phyloP scores from a whole-genome alignment of 2,888 invertebrate genomes.

The Acrobasis consociella region DNA sequence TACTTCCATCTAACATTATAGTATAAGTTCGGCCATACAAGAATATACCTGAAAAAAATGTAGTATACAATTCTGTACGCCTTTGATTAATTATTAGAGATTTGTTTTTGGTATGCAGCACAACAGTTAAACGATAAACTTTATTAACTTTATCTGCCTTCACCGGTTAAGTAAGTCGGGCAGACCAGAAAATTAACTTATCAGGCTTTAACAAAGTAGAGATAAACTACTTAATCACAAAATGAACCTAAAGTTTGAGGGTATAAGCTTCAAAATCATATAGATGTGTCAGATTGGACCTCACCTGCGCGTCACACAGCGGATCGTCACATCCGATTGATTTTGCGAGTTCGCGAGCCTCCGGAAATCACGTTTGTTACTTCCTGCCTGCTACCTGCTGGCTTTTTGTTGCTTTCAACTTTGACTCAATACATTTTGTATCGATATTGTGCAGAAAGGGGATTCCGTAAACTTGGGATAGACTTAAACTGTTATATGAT shows the following conservation, averaged over 20 bases:
- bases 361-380: conserved; percentile 41
- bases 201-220: background rate
- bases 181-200: background rate
- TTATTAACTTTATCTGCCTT: too few relatives aligned
- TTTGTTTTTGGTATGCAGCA: too few relatives aligned
- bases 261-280: background rate
- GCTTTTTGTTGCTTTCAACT: conserved; percentile 11
- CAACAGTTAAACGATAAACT: too few relatives aligned
- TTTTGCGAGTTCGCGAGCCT: conserved; percentile 35
- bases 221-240: background rate
- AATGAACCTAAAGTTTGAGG: background rate
- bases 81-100: too few relatives aligned
- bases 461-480: too few relatives aligned
- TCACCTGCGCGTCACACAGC: conserved; percentile 7
- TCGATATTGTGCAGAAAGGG: background rate
- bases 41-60: too few relatives aligned
- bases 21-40: too few relatives aligned
- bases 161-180: too few relatives aligned
- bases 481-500: too few relatives aligned
- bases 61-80: too few relatives aligned
- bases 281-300: background rate
- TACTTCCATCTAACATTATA: too few relatives aligned
- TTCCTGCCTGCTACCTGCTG: conserved; percentile 35
- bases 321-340: conserved; percentile 35
- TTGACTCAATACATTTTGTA: background rate